A percentile compares a stretch with the other conserved stretches of the same genome.
Evolutionary conservation across 30 jellyfish, hydroid and myxozoan genomes (phyloP).

Genomic region (Pelagia noctiluca): DNA sequence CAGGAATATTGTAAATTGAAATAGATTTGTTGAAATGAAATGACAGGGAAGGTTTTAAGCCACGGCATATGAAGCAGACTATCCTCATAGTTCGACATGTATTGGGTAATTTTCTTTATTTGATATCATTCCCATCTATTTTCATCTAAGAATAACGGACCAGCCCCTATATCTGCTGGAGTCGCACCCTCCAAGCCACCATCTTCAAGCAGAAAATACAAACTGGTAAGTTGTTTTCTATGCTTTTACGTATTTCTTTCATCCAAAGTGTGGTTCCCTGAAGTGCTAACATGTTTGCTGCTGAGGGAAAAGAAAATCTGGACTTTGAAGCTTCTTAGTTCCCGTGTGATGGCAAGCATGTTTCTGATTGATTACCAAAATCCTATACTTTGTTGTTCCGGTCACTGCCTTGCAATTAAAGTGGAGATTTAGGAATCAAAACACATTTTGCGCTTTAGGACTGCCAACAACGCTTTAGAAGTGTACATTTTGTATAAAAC

Average conservation of each 20-base stretch:
- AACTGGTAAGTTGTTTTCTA: constrained; percentile 27
- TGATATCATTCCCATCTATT: neutral
- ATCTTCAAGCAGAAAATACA: constrained; percentile 37
- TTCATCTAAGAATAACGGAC: constrained; percentile 30
- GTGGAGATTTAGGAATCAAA: neutral
- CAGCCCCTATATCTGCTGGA: constrained; percentile 45
- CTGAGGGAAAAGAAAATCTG: no score
- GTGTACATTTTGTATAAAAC: neutral
- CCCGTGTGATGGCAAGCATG: neutral
- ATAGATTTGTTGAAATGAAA: neutral
- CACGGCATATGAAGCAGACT: neutral
- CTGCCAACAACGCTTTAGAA: neutral
- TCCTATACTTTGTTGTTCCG: neutral
- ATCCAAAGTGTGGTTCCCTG: neutral
- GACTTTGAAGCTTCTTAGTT: neutral
- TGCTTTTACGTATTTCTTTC: neutral
- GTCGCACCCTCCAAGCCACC: constrained; percentile 50
- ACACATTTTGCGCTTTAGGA: neutral
- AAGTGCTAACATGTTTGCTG: no score
- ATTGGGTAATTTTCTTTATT: neutral
- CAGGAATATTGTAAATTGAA: neutral
- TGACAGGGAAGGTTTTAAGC: no score
- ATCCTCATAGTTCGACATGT: neutral
- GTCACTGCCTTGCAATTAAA: neutral
- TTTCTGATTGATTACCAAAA: neutral